Base-by-base conservation (phyloP, 2,888 invertebrate genomes). In the Dilophus febrilis region DNA sequence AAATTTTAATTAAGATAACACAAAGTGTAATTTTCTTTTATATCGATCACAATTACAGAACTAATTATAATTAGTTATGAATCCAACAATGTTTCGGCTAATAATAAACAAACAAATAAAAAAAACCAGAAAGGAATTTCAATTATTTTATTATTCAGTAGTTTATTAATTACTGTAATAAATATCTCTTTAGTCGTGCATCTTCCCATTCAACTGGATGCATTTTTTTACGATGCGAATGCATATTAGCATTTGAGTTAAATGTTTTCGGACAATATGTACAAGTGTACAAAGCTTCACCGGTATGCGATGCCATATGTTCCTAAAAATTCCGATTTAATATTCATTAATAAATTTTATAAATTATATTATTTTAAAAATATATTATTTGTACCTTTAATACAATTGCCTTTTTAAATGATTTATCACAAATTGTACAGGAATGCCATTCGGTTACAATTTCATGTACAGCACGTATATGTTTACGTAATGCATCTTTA, bases 221-320 rank as follows among this genome's bases (percentile, higher is more conserved):
- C 18, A 53, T 50, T 40, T 59, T 60, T 41, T 59, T 59, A 35
- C 59, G 52, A 46, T 62, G 61, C 1, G 59, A 55, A 45, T 61
- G 59, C 54, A 59, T 57, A 42, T 61, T 61, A 3, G 58, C 60
- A 49, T 57, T 58, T 10, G 61, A 60, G 42, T 60, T 61, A 44
- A 61, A 62, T 7, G 60, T 61, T 47, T 55, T 56, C 2, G 59
- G 51, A 38, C 61, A 61, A 42, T 59, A 56, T 0, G 58, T 57
- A 33, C 61, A 62, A 38, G 53, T 57, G 46, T 62, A 62, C 4
- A 62, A 46, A 37, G 56, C 56, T 42, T 61, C 61, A 10, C 59
- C 58, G 1, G 61, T 61, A 29, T 62, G 61, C 13, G 53, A 55
- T 16, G 61, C 54, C 55, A 61, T 59, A 44, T 62, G 61, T 44